Evolutionary conservation across 37 sponge, comb jelly and placozoan genomes (phyloP).

Genomic region (Bolinopsis microptera): DNA sequence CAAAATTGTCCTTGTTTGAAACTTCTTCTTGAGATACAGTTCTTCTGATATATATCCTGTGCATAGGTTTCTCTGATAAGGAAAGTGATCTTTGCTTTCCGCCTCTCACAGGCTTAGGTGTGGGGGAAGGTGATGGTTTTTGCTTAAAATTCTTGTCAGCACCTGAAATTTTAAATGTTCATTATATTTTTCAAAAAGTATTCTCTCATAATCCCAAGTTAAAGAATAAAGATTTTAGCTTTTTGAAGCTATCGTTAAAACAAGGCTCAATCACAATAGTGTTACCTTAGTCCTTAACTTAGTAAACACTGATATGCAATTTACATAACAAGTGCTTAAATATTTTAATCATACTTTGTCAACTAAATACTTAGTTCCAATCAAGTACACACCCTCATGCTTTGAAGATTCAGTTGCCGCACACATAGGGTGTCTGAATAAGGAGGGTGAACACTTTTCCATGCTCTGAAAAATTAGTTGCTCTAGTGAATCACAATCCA

Average conservation of each 20-base stretch:
- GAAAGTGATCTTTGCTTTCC: constrained; percentile 23
- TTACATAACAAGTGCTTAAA: too few species aligned
- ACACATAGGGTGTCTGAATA: constrained; percentile 41
- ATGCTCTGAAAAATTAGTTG: constrained; percentile 17
- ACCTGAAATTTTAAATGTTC: neutral
- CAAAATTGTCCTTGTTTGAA: constrained; percentile 30
- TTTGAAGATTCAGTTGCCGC: constrained; percentile 17
- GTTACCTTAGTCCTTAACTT: too few species aligned
- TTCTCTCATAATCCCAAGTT: too few species aligned
- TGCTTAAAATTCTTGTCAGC: neutral
- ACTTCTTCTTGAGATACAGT: constrained; percentile 39
- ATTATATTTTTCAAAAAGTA: too few species aligned
- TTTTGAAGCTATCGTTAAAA: too few species aligned
- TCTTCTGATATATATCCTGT: neutral
- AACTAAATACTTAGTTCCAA: too few species aligned
- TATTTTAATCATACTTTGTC: too few species aligned
- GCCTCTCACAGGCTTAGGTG: neutral
- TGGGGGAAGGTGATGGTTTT: neutral
- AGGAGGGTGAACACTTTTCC: constrained; percentile 44
- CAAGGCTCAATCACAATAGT: too few species aligned
- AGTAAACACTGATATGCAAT: too few species aligned
- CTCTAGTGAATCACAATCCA: too few species aligned
- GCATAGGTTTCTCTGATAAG: constrained; percentile 26
- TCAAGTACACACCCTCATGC: neutral
- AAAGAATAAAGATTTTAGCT: too few species aligned